phyloP scores from a whole-genome alignment of 2,888 invertebrate genomes.

The Ischnus inquisitorius region DNA sequence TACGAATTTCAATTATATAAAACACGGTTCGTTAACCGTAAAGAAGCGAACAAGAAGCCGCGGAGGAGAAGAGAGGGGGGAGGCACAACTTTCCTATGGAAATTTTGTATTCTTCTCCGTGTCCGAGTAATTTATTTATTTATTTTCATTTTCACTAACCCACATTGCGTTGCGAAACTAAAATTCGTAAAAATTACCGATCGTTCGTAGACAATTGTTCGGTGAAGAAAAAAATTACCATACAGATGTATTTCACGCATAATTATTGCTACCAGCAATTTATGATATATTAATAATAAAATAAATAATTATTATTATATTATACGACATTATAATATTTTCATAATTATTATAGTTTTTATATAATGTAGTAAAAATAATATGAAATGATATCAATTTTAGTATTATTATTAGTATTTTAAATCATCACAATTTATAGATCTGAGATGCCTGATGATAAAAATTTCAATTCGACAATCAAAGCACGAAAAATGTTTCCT shows the following conservation, averaged over 20 bases:
- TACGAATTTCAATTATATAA: slow-evolving; percentile 63
- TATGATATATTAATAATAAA: neutral
- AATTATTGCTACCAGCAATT: too few relatives aligned
- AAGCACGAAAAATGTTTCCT: neutral
- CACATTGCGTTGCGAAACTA: slow-evolving; percentile 5
- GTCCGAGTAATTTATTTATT: slow-evolving; percentile 23
- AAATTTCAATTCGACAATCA: neutral
- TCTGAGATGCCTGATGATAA: neutral
- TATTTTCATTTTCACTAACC: slow-evolving; percentile 11
- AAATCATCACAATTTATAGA: neutral
- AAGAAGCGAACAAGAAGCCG: neutral
- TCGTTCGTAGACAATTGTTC: neutral
- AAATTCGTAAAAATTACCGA: neutral
- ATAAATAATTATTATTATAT: neutral
- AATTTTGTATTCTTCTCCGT: slow-evolving; percentile 30
- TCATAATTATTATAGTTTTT: too few relatives aligned
- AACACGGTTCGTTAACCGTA: slow-evolving; percentile 62
- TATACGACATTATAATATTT: too few relatives aligned
- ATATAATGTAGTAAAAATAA: too few relatives aligned
- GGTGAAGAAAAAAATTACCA: too few relatives aligned
- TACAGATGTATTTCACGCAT: too few relatives aligned
- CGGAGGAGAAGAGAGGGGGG: neutral
- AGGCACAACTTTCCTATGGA: slow-evolving; percentile 58
- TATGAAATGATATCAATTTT: too few relatives aligned
- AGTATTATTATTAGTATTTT: neutral